Percentiles rank a stretch among this genome's conserved stretches.
These are phyloP conservation scores for Mythimna loreyi DNA, from an alignment of 2,888 invertebrate species.

Conservation along the genomic window DNA sequence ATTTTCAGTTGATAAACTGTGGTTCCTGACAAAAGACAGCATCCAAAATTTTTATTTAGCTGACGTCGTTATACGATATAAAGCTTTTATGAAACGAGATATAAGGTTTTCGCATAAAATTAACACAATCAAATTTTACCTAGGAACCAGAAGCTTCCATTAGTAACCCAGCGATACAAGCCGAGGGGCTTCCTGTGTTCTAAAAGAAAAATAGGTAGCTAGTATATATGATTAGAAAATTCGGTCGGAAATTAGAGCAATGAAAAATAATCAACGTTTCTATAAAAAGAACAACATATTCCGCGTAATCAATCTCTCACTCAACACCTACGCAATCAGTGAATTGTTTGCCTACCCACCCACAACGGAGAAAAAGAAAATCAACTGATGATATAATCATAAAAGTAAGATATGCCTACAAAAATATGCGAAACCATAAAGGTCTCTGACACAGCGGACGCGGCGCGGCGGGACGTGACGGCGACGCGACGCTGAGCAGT, in stretches of 20 bases:
- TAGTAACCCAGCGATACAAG: too few species aligned
- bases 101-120: neutral
- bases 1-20: too few species aligned
- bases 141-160: too few species aligned
- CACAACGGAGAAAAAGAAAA: constrained; percentile 11
- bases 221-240: neutral
- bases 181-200: too few species aligned
- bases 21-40: constrained; percentile 9
- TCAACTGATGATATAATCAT: constrained; percentile 5
- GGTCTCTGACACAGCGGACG: too few species aligned
- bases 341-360: constrained; percentile 1
- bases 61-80: neutral
- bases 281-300: constrained; percentile 4
- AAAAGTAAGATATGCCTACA: neutral
- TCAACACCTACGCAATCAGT: constrained; percentile 24
- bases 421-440: constrained; percentile 7
- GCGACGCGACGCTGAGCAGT: too few species aligned
- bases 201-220: too few species aligned
- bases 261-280: neutral
- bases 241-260: neutral
- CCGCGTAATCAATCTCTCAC: neutral
- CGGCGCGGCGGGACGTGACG: too few species aligned
- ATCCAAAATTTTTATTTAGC: constrained; percentile 15
- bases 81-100: neutral
- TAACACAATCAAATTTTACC: too few species aligned